Percentiles rank a stretch among this genome's conserved stretches.
phyloP scores from a whole-genome alignment of 2,113 vertebrate species.

The Labeo rohita region DNA sequence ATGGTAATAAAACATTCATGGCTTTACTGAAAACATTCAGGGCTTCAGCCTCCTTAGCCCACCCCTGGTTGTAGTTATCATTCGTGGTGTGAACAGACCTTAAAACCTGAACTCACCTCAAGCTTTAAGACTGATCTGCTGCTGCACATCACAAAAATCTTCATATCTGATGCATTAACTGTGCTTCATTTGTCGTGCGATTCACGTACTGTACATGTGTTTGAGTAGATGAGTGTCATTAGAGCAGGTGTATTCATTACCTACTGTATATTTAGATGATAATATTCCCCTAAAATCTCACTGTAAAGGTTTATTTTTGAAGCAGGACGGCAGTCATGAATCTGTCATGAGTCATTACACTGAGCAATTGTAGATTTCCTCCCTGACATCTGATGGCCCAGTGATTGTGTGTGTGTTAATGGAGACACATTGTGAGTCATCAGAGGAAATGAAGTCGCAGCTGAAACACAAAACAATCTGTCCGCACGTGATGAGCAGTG shows the following conservation, averaged over 20 bases:
- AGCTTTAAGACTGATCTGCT: too few relatives aligned
- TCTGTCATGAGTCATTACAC: slow-evolving; percentile 4
- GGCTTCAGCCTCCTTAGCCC: too few relatives aligned
- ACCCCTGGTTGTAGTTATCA: too few relatives aligned
- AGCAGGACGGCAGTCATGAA: neutral
- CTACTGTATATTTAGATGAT: neutral
- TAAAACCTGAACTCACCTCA: too few relatives aligned
- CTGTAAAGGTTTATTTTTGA: neutral
- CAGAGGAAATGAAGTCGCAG: slow-evolving; percentile 11
- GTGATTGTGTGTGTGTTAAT: slow-evolving; percentile 2
- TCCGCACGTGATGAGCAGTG: neutral
- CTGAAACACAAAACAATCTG: slow-evolving; percentile 10
- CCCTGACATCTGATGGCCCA: neutral
- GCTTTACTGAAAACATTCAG: too few relatives aligned
- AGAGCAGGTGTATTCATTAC: neutral
- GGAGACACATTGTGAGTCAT: neutral
- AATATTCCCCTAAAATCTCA: neutral
- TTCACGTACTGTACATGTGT: neutral
- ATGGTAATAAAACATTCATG: too few relatives aligned
- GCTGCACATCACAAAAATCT: too few relatives aligned
- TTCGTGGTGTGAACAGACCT: too few relatives aligned
- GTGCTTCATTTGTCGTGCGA: neutral
- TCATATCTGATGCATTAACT: too few relatives aligned
- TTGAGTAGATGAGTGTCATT: slow-evolving; percentile 12
- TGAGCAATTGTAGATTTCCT: slow-evolving; percentile 15